These are phyloP conservation scores for Egretta garzetta DNA, from an alignment of 2,113 vertebrate genomes.

Conservation along the genomic window DNA sequence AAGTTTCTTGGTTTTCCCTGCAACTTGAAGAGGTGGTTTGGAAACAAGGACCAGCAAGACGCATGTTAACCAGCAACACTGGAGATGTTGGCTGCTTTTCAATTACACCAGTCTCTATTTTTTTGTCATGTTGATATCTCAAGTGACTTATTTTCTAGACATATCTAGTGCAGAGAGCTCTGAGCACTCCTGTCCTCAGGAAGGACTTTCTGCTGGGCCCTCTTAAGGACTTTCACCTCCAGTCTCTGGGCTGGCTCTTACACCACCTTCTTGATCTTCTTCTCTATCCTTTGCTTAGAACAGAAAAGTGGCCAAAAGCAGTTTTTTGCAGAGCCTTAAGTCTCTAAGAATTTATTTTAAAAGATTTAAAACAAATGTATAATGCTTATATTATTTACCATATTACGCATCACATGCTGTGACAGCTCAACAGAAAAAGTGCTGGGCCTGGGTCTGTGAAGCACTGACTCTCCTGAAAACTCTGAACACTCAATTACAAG, in stretches of 20 bases:
- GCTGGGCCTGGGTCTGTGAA: neutral
- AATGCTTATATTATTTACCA: neutral
- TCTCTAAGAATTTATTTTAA: neutral
- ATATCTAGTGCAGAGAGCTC: neutral
- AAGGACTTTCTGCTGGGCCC: neutral
- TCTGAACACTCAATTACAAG: neutral
- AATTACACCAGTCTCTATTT: neutral
- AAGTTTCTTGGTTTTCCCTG: neutral
- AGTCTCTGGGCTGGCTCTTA: neutral
- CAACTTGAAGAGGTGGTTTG: neutral
- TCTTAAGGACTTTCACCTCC: neutral
- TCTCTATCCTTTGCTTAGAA: neutral
- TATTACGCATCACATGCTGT: neutral
- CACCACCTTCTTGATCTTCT: neutral
- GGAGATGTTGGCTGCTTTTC: neutral
- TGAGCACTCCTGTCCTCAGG: neutral
- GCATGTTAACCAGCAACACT: neutral
- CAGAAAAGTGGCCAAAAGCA: neutral
- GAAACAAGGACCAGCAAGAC: neutral
- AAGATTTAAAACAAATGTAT: neutral
- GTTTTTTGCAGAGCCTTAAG: neutral
- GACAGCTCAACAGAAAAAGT: neutral
- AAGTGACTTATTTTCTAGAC: neutral
- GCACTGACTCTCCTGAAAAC: neutral
- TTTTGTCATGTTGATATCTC: rapidly evolving